Percentiles rank a stretch among this genome's conserved stretches.
These are phyloP conservation scores for Tipula lateralis DNA, from an alignment of 2,888 invertebrate species.

Conservation along the genomic window DNA sequence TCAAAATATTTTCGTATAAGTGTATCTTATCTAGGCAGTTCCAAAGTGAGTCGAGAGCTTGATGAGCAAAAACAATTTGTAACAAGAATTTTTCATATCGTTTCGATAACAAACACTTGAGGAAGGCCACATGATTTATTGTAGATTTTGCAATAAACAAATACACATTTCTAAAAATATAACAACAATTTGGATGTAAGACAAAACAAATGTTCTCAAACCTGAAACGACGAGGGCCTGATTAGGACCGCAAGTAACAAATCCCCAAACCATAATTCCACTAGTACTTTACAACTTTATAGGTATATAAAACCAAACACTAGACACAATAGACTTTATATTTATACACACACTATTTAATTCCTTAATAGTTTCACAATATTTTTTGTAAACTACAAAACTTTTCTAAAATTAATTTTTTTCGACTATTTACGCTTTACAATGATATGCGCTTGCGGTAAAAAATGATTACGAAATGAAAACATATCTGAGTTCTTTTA, in stretches of 20 bases:
- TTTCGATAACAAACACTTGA: neutral
- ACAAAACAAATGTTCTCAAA: slow-evolving; percentile 42
- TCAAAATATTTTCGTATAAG: neutral
- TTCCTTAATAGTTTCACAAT: neutral
- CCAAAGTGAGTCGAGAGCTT: neutral
- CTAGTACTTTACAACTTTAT: neutral
- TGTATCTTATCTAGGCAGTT: neutral
- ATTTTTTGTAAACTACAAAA: neutral
- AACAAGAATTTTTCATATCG: neutral
- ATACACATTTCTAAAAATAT: neutral
- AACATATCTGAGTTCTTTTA: neutral
- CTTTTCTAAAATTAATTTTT: neutral
- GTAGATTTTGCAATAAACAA: neutral
- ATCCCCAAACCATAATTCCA: slow-evolving; percentile 70
- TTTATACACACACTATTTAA: neutral
- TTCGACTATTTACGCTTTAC: neutral
- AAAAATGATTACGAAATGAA: slow-evolving; percentile 24
- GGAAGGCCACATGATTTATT: neutral
- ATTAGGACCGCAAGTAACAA: slow-evolving; percentile 91
- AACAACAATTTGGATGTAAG: neutral
- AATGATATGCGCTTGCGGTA: neutral
- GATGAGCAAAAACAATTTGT: neutral
- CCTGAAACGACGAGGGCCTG: slow-evolving; percentile 93
- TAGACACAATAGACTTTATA: neutral
- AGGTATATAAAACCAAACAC: neutral